Evolutionary conservation across 2,113 vertebrate genomes (phyloP).

Genomic region (Suricata suricatta): DNA sequence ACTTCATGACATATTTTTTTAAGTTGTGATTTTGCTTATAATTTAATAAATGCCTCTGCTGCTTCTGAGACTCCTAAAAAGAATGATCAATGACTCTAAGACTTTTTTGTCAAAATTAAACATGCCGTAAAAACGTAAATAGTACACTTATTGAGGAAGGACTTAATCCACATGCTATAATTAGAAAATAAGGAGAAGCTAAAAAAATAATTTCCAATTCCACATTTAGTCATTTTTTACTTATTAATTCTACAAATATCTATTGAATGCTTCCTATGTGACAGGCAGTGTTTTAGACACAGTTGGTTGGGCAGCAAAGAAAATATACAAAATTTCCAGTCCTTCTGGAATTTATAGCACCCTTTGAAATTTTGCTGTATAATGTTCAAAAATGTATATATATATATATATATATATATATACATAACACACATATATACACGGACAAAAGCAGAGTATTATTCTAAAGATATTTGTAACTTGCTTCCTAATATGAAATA

Average conservation of each 20-base stretch:
- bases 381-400: not conserved
- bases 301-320: not conserved
- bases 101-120: conserved; percentile 4
- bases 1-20: not conserved
- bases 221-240: not conserved
- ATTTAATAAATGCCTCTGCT: not conserved
- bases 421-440: not conserved
- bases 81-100: not conserved
- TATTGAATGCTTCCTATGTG: not conserved
- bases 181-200: not conserved
- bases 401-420: not conserved
- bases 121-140: not conserved
- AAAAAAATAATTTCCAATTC: not conserved
- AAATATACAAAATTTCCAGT: not conserved
- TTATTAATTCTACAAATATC: not conserved
- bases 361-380: not conserved
- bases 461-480: not conserved
- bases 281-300: not conserved
- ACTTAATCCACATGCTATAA: not conserved
- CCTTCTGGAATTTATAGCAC: not conserved
- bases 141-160: not conserved
- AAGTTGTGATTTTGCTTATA: not conserved
- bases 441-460: not conserved
- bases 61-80: not conserved
- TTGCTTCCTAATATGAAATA: not conserved